Base-by-base conservation (phyloP, 92 coral and sea anemone genomes). In the Paramuricea clavata region DNA sequence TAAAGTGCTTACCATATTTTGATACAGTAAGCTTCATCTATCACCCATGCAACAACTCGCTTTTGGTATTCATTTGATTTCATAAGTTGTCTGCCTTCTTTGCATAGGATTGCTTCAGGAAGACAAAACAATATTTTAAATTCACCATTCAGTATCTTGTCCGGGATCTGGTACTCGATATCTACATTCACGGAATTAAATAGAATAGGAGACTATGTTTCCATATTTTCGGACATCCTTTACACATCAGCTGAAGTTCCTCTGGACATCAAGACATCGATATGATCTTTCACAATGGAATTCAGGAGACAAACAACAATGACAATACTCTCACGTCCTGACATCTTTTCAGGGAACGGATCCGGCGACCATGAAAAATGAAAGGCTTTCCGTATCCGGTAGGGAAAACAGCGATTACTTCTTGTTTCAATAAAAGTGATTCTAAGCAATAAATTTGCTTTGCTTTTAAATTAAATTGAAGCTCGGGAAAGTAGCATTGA, bases 21-120 rank as follows among this genome's bases (percentile, higher is more conserved):
- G 25, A 83, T 77, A 34, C 92, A 83, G 60, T 89, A 86, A 15
- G 89, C 86, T 77, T 83, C 92, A 30, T 89, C 92, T 1, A 89
- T 72, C 9, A 85, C 92, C 31, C 82, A 89, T 7, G 92, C 89
- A 64, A 59, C 92, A 16, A 89, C 92, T 47, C 52, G 52, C 52
- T 47, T 10, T 47, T 47, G 52, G 52, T 12, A 47, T 15, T 47
- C 15, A 1, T 47, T 12, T 9, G 52, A 47, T 47, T 47, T 47
- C 2, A 47, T 47, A 10, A 47, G 52, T 47, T 47, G 13, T 12
- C 9, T 47, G 52, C 52, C 52, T 47, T 47, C 13, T 10, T 47
- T 15, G 52, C 52, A 2, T 12, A 47, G 52, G 52, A 47, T 47
- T 47, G 52, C 52, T 47, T 47, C 52, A 47, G 52, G 52, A 47